A percentile compares a stretch with the other conserved stretches of the same genome.
Evolutionary conservation across 2,797 vertebrate genomes (phyloP).

Genomic region (Anas capensis): DNA sequence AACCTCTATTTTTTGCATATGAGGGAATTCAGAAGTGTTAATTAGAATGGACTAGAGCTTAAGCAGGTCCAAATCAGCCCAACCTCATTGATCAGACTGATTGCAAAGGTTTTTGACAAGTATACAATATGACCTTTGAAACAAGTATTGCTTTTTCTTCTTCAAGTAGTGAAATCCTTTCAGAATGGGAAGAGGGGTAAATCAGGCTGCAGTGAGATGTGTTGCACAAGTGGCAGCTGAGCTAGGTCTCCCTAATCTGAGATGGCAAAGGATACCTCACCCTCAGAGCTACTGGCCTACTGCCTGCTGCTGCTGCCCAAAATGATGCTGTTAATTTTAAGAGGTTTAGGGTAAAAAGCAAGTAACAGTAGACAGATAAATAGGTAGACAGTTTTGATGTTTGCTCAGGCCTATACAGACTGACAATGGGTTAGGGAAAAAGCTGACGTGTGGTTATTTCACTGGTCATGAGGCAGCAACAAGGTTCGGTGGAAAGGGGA

Average conservation of each 20-base stretch:
- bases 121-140: background rate
- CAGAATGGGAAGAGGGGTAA: background rate
- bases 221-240: background rate
- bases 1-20: background rate
- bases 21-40: background rate
- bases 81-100: background rate
- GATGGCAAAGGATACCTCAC: too few species aligned
- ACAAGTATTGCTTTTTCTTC: background rate
- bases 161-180: background rate
- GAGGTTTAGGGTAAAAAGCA: background rate
- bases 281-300: background rate
- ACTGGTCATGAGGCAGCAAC: background rate
- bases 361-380: background rate
- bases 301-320: background rate
- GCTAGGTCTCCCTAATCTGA: background rate
- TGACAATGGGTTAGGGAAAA: background rate
- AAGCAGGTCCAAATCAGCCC: background rate
- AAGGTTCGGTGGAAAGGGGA: background rate
- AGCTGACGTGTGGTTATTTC: background rate
- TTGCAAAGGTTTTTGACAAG: background rate
- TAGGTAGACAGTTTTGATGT: background rate
- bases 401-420: background rate
- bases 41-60: background rate
- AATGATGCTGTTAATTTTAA: background rate
- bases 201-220: background rate